Conservation (phyloP, 2,797 vertebrate genomes). For the Alauda arvensis region DNA sequence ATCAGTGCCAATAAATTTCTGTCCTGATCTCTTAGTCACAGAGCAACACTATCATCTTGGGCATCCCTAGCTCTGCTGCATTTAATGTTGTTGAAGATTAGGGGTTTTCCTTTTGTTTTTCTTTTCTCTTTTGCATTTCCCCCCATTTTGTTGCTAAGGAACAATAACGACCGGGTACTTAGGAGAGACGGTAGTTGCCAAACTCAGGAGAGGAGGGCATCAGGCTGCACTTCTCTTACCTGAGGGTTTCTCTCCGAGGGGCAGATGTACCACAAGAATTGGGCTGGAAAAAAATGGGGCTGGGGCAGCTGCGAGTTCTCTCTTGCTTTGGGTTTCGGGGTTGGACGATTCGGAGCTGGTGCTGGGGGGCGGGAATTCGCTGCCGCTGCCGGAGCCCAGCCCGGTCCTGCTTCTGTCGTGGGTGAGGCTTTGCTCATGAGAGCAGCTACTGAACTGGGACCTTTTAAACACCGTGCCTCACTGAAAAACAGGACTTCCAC, state of each 20-base stretch:
- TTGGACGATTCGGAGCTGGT: background rate
- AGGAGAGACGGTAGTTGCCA: background rate
- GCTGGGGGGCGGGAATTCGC: background rate
- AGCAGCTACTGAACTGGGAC: too few species aligned
- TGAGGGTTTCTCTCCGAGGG: background rate
- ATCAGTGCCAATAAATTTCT: background rate
- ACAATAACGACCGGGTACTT: fast-evolving
- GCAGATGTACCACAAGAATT: background rate
- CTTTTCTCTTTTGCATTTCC: too few species aligned
- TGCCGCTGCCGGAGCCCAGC: fast-evolving
- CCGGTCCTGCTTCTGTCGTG: background rate
- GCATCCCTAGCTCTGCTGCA: background rate
- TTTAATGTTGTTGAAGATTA: background rate
- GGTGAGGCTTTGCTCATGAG: too few species aligned
- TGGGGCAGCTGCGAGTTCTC: background rate
- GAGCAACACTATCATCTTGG: background rate
- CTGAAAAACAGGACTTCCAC: background rate
- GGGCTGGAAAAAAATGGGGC: fast-evolving
- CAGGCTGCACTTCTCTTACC: too few species aligned
- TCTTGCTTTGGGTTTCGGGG: background rate
- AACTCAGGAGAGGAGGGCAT: background rate
- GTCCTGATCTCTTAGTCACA: background rate
- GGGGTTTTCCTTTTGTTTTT: background rate
- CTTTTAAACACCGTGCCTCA: background rate
- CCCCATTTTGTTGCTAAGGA: background rate